Percentiles rank a stretch among this genome's conserved stretches.
Evolutionary conservation across 2,113 vertebrate genomes (phyloP).

Genomic region (Coregonus clupeaformis): DNA sequence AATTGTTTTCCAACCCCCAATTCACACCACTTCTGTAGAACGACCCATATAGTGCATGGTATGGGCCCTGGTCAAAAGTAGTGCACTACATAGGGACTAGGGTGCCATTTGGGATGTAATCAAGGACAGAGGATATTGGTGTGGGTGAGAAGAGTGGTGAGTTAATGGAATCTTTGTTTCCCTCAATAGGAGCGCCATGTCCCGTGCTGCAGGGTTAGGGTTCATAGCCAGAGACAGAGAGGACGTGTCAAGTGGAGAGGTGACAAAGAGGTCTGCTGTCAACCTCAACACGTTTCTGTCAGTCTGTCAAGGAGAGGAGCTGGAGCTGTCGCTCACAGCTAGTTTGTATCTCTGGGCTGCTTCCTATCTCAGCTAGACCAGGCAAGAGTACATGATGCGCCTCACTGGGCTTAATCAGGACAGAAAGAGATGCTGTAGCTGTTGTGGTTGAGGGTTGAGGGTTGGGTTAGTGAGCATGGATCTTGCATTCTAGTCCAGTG

Average conservation of each 20-base stretch:
- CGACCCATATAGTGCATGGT: no score
- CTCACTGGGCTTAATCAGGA: neutral
- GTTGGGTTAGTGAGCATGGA: neutral
- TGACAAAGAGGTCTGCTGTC: constrained; percentile 11
- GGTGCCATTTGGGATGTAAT: no score
- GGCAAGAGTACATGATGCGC: neutral
- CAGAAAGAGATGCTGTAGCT: neutral
- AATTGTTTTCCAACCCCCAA: no score
- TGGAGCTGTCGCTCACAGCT: neutral
- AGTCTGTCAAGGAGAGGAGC: neutral
- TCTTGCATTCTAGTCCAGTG: neutral
- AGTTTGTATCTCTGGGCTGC: neutral
- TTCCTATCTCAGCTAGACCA: neutral
- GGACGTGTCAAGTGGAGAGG: constrained; percentile 6
- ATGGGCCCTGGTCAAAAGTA: no score
- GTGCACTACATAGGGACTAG: neutral
- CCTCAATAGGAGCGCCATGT: neutral
- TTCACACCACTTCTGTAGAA: no score
- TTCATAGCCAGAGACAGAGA: neutral
- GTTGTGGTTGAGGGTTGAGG: neutral
- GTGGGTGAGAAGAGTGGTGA: neutral
- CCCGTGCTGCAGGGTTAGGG: neutral
- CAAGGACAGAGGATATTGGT: neutral
- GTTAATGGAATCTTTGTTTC: neutral
- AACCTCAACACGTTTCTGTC: neutral